Percentiles rank a stretch among this genome's conserved stretches.
Evolutionary conservation across 30 jellyfish, hydroid and myxozoan species (phyloP).

Genomic region (Haliclystus octoradiatus): DNA sequence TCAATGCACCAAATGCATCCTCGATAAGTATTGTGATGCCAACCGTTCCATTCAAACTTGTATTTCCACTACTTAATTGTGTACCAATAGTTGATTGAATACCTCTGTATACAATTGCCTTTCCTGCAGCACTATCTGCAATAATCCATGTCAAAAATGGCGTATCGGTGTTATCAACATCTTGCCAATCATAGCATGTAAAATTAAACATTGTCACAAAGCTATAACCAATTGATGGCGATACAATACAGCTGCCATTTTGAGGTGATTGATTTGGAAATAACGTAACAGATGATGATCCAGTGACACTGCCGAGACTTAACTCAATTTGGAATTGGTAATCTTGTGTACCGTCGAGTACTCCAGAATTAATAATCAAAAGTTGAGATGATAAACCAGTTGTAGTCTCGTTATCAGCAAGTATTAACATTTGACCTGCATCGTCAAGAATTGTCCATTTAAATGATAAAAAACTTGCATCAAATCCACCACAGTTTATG

Average conservation of each 20-base stretch:
- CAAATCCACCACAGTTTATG: conserved; percentile 35
- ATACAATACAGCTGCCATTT: conserved; percentile 52
- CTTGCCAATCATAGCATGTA: conserved; percentile 54
- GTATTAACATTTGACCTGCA: conserved; percentile 7
- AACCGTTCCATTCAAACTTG: background rate
- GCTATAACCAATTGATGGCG: conserved; percentile 47
- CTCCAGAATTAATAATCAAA: conserved; percentile 5
- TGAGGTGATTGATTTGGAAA: conserved; percentile 49
- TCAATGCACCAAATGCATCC: conserved; percentile 63
- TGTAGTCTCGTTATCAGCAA: conserved; percentile 13
- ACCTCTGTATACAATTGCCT: conserved; percentile 59
- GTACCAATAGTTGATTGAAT: conserved; percentile 11
- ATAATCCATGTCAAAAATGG: conserved; percentile 57
- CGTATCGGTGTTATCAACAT: conserved; percentile 39
- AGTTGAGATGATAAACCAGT: conserved; percentile 11
- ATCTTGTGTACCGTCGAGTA: conserved; percentile 3
- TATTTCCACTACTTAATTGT: background rate
- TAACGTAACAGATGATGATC: conserved; percentile 12
- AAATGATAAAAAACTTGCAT: background rate
- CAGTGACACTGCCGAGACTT: conserved; percentile 5
- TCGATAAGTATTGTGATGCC: conserved; percentile 29
- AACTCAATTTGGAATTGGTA: conserved; percentile 4
- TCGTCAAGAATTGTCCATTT: conserved; percentile 19
- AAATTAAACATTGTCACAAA: conserved; percentile 38
- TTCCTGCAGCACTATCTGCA: conserved; percentile 5